These are phyloP conservation scores for Sarcophaga rosellei DNA, from an alignment of 2,888 invertebrate species.

Conservation along the genomic window DNA sequence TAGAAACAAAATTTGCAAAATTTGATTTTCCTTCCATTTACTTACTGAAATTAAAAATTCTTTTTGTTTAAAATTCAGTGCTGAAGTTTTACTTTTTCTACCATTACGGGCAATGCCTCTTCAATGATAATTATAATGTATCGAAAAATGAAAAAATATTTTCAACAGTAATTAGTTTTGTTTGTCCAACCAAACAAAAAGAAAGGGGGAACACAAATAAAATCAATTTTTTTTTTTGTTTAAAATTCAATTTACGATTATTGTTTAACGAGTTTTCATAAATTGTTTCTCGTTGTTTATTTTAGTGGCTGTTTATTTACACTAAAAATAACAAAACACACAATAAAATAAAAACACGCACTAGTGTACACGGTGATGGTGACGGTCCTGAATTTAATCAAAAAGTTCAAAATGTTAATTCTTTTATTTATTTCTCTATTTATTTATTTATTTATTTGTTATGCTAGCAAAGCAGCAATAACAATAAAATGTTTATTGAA, in stretches of 20 bases:
- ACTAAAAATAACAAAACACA: neutral
- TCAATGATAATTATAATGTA: slow-evolving; percentile 27
- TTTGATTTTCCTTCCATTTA: too few species aligned
- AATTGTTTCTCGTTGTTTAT: neutral
- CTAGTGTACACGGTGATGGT: too few species aligned
- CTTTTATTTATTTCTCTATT: neutral
- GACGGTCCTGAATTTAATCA: neutral
- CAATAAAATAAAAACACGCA: too few species aligned
- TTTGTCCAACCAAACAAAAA: slow-evolving; percentile 23
- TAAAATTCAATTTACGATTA: neutral
- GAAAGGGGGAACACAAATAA: neutral
- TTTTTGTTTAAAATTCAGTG: too few species aligned
- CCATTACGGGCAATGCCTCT: neutral
- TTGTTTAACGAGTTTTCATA: neutral
- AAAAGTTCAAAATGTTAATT: neutral
- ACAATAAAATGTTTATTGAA: neutral
- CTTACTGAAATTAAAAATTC: too few species aligned
- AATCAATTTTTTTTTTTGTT: slow-evolving; percentile 22
- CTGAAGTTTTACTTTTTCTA: neutral
- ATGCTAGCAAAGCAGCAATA: neutral
- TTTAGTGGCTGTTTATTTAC: neutral
- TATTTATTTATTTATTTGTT: neutral
- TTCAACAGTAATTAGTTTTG: slow-evolving; percentile 51
- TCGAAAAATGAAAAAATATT: slow-evolving; percentile 24
- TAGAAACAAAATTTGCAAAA: too few species aligned